Evolutionary conservation across 1,140 invertebrate genomes (phyloP).

Genomic region (Temnothorax nylanderi): DNA sequence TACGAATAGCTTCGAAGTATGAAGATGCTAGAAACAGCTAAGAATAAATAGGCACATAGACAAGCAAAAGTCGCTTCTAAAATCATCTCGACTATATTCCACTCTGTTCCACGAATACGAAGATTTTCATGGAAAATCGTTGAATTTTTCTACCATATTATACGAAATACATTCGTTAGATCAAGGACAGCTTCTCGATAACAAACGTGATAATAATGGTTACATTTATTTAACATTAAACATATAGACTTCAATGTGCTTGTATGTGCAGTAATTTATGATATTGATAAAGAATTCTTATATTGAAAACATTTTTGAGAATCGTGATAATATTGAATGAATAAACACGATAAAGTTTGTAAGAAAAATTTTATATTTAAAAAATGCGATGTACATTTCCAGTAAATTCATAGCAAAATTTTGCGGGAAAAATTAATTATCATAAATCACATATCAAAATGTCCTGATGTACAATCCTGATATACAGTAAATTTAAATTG

Average conservation of each 20-base stretch:
- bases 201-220: neutral
- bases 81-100: constrained; percentile 25
- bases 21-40: constrained; percentile 32
- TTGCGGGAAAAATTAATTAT: neutral
- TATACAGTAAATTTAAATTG: neutral
- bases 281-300: neutral
- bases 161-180: neutral
- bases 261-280: neutral
- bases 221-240: neutral
- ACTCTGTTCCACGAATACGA: constrained; percentile 14
- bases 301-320: neutral
- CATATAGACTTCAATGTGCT: too few relatives aligned
- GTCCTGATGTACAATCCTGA: neutral
- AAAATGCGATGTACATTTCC: neutral
- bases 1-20: neutral
- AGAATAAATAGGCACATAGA: constrained; percentile 19
- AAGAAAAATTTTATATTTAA: constrained; percentile 31
- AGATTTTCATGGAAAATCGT: neutral
- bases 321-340: neutral
- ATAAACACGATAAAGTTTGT: constrained; percentile 8
- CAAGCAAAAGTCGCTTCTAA: constrained; percentile 5
- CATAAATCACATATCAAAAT: constrained; percentile 32
- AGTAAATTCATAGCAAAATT: constrained; percentile 38
- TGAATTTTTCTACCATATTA: neutral
- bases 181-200: neutral